Evolutionary conservation across 2,888 invertebrate genomes (phyloP).

Genomic region (Ophraella communa): DNA sequence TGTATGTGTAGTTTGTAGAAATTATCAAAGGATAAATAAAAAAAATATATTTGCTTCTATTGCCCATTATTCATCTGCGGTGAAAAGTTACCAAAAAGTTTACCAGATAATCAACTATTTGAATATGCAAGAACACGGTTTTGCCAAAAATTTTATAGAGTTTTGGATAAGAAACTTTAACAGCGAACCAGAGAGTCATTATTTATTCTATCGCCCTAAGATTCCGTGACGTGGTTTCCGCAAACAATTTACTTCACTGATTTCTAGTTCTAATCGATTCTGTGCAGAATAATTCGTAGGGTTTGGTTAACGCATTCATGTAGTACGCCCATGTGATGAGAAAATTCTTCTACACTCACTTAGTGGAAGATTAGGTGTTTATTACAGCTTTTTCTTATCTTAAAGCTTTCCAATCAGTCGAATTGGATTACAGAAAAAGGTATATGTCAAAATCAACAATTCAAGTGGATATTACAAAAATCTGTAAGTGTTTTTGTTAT

Average conservation of each 20-base stretch:
- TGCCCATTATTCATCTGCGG: not conserved
- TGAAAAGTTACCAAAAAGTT: not conserved
- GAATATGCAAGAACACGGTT: not conserved
- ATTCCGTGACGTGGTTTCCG: constrained; percentile 3
- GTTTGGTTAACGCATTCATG: too few relatives aligned
- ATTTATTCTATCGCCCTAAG: constrained; percentile 1
- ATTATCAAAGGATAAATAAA: too few relatives aligned
- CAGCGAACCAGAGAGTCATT: not conserved
- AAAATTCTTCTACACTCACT: too few relatives aligned
- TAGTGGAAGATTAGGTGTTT: too few relatives aligned
- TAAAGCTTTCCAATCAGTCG: too few relatives aligned
- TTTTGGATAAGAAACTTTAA: constrained; percentile 1
- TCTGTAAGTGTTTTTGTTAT: too few relatives aligned
- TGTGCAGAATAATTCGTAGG: not conserved
- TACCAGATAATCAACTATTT: not conserved
- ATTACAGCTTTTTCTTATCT: too few relatives aligned
- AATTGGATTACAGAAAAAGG: too few relatives aligned
- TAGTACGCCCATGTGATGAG: too few relatives aligned
- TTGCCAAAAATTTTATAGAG: not conserved
- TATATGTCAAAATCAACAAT: too few relatives aligned
- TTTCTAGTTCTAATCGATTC: constrained; percentile 4
- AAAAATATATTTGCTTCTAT: not conserved
- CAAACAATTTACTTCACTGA: constrained; percentile 3
- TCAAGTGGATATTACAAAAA: too few relatives aligned
- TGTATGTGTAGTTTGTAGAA: too few relatives aligned